phyloP scores from a whole-genome alignment of 2,888 invertebrate species.

The Netelia melanura region DNA sequence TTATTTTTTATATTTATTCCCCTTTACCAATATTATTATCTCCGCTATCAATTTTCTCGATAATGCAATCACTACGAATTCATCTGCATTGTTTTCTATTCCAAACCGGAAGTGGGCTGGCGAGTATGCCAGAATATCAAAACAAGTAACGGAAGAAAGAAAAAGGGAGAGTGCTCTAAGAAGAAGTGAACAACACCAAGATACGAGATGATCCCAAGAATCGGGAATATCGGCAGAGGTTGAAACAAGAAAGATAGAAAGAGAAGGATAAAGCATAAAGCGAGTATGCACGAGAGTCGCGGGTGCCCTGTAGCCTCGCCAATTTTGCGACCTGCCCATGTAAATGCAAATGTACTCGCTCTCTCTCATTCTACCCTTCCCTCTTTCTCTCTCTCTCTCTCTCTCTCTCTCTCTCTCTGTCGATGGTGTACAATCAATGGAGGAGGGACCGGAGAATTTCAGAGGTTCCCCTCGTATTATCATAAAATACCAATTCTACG shows the following conservation, averaged over 20 bases:
- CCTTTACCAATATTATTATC: conserved; percentile 19
- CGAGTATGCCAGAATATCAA: neutral
- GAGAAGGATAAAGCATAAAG: conserved; percentile 18
- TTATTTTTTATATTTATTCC: neutral
- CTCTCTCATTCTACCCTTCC: neutral
- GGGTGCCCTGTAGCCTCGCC: conserved; percentile 68
- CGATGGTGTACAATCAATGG: conserved; percentile 70
- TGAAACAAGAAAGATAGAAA: conserved; percentile 56
- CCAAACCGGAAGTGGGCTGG: conserved; percentile 1
- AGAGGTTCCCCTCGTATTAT: conserved; percentile 67
- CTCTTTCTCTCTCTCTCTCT: conserved; percentile 35
- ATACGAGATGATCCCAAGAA: conserved; percentile 40
- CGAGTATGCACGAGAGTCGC: conserved; percentile 45
- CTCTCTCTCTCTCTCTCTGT: conserved; percentile 37
- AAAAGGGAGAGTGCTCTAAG: conserved; percentile 1
- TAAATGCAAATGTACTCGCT: conserved; percentile 72
- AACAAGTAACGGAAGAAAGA: neutral
- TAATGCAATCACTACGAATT: conserved; percentile 25
- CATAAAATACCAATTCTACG: conserved; percentile 72
- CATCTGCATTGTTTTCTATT: conserved; percentile 25
- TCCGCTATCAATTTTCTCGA: neutral
- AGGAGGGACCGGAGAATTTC: conserved; percentile 66
- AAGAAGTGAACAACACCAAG: conserved; percentile 19
- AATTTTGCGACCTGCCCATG: conserved; percentile 73
- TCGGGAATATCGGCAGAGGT: conserved; percentile 54